Evolutionary conservation across 1,140 invertebrate genomes (phyloP), one percentile per base, ranked within the genome.

Genomic region (Orius laevigatus): DNA sequence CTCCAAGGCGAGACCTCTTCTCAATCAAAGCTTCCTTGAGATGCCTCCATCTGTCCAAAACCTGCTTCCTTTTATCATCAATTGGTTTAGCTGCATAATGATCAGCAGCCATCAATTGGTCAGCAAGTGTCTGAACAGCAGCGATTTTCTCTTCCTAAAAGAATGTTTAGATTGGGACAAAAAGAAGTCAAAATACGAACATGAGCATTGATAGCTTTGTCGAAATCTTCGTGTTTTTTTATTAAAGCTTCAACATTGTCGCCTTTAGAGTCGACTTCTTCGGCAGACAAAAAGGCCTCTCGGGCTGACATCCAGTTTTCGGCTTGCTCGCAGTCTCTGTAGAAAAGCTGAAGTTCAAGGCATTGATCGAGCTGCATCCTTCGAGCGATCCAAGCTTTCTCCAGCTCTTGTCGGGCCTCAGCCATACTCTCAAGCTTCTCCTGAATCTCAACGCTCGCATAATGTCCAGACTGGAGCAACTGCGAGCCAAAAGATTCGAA

Each of bases 171-270:
- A 42, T 12, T 8, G 36, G 14, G 75, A 76, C 79, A 75, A 76
- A 79, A 73, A 63, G 71, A 71, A 68, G 70, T 63, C n/a, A 19
- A 42, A 16, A 34, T 31, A 56, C 55, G 58, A 55, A 67, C 67
- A 59, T 86, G 89, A 3, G 88, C 89, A 62, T 90, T 93, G 59
- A 98, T 98, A n/a, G 95, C 95, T 66, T 98, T 95, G 63, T 98
- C 93, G 62, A 98, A 98, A 71, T 99, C 95, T 69, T 98, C 96
- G 66, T 99, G 95, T 65, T 98, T 98, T 71, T 98, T 98, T 58
- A 99, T 98, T 10, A 98, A 66, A 14, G 90, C 88, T 64, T 97
- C 93, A 18, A 97, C 92, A 64, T 95, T 95, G 62, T 95, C 91
- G 11, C 81, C 82, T 56, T 83, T 83, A 18, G 82, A 83, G 62